Conservation (phyloP, 2,888 invertebrate genomes). For the Meteorus cinctellus region DNA sequence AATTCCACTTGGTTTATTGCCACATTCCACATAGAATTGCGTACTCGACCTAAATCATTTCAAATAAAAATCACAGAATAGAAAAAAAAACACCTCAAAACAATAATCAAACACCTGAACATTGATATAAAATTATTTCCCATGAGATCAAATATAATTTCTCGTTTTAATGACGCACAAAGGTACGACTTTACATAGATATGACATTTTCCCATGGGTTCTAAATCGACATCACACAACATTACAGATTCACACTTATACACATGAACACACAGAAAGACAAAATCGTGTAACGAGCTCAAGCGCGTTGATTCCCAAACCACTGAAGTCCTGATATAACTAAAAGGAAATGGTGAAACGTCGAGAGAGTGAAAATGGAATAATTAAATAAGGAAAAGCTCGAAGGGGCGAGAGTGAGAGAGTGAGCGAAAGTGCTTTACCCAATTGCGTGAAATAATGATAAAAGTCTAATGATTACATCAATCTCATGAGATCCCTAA, state of each 20-base stretch:
- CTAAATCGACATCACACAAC: background rate
- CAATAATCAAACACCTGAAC: background rate
- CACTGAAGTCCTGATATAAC: background rate
- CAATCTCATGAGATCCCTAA: constrained; percentile 27
- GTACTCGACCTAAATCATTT: too few relatives aligned
- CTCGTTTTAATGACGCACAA: background rate
- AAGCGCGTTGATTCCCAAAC: background rate
- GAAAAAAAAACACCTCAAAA: background rate
- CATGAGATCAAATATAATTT: background rate
- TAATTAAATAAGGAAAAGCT: background rate
- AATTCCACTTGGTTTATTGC: too few relatives aligned
- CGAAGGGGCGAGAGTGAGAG: too few relatives aligned
- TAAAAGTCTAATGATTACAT: constrained; percentile 39
- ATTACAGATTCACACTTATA: background rate
- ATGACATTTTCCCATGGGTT: constrained; percentile 1
- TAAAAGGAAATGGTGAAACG: background rate
- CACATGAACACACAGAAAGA: background rate
- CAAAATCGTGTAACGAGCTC: background rate
- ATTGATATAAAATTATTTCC: background rate
- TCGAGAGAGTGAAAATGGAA: background rate
- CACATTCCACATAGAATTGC: too few relatives aligned
- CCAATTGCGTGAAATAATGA: constrained; percentile 11
- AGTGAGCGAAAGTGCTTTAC: background rate
- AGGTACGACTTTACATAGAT: background rate
- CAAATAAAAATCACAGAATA: too few relatives aligned